phyloP scores from a whole-genome alignment of 2,797 vertebrate genomes.

The Eulemur rubriventer region DNA sequence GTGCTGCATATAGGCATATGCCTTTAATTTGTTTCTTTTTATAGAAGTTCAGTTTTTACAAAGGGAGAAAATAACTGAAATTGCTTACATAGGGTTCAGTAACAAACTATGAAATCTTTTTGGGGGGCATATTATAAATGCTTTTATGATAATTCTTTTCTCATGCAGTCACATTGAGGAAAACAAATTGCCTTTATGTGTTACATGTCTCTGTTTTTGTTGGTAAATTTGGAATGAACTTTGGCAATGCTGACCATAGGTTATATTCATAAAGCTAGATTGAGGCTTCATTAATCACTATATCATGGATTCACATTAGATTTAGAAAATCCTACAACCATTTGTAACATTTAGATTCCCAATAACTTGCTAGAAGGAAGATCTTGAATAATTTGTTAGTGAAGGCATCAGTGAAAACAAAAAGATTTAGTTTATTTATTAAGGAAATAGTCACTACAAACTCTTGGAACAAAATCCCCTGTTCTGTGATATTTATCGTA shows the following conservation, averaged over 20 bases:
- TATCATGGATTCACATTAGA: constrained; percentile 63
- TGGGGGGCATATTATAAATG: constrained; percentile 9
- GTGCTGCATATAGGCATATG: background rate
- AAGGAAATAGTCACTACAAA: constrained; percentile 57
- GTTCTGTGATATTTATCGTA: background rate
- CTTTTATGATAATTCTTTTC: constrained; percentile 34
- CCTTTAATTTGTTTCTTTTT: constrained; percentile 47
- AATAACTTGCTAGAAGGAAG: constrained; percentile 54
- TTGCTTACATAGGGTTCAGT: background rate
- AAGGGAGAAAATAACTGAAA: background rate
- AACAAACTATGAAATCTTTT: background rate
- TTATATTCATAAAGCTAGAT: constrained; percentile 32
- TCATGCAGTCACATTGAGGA: background rate
- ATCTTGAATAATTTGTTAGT: constrained; percentile 56
- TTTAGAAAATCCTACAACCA: constrained; percentile 59
- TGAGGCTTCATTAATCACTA: constrained; percentile 45
- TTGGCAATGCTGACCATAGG: background rate
- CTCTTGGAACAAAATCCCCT: background rate
- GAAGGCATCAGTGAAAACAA: constrained; percentile 69
- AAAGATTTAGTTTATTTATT: constrained; percentile 44
- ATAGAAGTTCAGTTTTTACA: background rate
- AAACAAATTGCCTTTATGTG: background rate
- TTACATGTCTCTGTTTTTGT: constrained; percentile 24
- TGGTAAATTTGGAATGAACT: constrained; percentile 46
- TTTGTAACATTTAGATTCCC: constrained; percentile 64